These are phyloP conservation scores for Plusia festucae DNA, from an alignment of 2,888 invertebrate species.

Conservation along the genomic window DNA sequence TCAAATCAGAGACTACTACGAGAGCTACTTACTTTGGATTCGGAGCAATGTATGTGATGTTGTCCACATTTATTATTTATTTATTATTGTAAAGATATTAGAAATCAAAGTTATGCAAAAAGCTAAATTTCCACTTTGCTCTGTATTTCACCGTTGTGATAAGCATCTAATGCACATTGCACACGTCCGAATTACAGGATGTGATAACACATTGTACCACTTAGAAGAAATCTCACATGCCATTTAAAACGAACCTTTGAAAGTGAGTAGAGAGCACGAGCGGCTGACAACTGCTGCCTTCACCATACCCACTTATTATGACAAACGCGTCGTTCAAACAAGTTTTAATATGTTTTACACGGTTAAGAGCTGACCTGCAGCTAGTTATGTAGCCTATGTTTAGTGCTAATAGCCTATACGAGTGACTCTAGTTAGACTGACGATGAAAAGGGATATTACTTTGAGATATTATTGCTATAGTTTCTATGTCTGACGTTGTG, in stretches of 20 bases:
- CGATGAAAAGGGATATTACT: constrained; percentile 12
- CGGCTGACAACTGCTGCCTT: background rate
- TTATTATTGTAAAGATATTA: too few species aligned
- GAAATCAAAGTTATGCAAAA: background rate
- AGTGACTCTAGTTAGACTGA: background rate
- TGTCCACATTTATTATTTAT: too few species aligned
- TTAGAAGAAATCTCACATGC: constrained; percentile 1
- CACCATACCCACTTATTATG: constrained; percentile 6
- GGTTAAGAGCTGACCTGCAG: background rate
- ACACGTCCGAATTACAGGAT: background rate
- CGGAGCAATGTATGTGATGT: too few species aligned
- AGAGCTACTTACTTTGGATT: too few species aligned
- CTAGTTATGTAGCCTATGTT: constrained; percentile 3
- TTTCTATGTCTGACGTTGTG: too few species aligned
- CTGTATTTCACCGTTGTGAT: background rate
- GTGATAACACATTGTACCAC: background rate
- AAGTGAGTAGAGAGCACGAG: background rate
- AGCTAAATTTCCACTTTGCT: background rate
- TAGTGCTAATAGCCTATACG: constrained; percentile 10
- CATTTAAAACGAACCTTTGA: background rate
- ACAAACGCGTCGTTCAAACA: constrained; percentile 18
- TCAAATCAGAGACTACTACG: too few species aligned
- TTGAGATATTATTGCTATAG: background rate
- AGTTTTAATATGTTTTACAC: constrained; percentile 21
- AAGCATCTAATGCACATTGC: background rate